Conservation (phyloP, 2,888 invertebrate species). For the Xestia rhomboidea region DNA sequence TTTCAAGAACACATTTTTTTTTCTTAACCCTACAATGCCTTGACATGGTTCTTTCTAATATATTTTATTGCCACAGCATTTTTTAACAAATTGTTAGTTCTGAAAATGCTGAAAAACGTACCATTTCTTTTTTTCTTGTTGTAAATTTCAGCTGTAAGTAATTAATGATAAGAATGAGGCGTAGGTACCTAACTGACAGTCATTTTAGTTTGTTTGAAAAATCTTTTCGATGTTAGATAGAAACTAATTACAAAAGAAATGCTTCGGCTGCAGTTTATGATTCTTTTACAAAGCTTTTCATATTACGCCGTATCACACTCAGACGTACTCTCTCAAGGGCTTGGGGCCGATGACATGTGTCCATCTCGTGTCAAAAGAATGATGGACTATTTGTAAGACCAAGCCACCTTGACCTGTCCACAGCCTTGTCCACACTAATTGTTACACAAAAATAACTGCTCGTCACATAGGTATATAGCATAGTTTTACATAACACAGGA, state of each 20-base stretch:
- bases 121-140: background rate
- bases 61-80: no score
- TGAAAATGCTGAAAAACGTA: background rate
- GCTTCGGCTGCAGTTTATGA: conserved; percentile 6
- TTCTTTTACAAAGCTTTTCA: background rate
- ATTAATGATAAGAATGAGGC: background rate
- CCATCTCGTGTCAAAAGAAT: conserved; percentile 49
- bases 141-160: background rate
- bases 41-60: background rate
- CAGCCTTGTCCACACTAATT: conserved; percentile 25
- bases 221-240: background rate
- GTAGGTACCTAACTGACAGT: background rate
- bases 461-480: background rate
- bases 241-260: background rate
- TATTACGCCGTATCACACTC: background rate
- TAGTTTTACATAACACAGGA: conserved; percentile 5
- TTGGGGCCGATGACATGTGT: conserved; percentile 39
- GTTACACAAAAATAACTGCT: conserved; percentile 19
- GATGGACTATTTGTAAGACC: conserved; percentile 37
- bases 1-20: background rate
- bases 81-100: no score
- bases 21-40: background rate
- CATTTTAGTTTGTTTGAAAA: background rate
- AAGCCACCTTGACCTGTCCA: conserved; percentile 49
- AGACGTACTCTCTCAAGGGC: conserved; percentile 32